These are phyloP conservation scores for Struthidea cinerea DNA, from an alignment of 2,113 vertebrate species.

Conservation along the genomic window DNA sequence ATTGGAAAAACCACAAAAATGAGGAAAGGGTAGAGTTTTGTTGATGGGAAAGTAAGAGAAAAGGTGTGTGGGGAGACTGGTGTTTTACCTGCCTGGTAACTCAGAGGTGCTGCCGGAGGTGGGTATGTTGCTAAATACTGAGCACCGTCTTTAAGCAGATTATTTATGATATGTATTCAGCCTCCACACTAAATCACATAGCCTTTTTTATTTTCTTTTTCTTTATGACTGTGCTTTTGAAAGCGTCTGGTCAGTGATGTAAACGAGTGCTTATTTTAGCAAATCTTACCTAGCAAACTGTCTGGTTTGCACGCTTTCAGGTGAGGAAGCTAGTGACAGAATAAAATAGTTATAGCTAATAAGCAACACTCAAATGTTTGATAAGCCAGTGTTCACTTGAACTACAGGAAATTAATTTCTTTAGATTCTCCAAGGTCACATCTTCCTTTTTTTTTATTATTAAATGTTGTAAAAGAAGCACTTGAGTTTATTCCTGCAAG, in stretches of 20 bases:
- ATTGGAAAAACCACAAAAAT: constrained; percentile 24
- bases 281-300: not conserved
- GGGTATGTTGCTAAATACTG: not conserved
- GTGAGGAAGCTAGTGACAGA: not conserved
- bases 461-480: not conserved
- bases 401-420: not conserved
- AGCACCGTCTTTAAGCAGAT: not conserved
- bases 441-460: not conserved
- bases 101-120: not conserved
- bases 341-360: not conserved
- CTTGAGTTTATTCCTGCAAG: not conserved
- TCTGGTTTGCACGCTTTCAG: not conserved
- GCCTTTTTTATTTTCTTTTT: not conserved
- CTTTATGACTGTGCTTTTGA: not conserved
- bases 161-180: not conserved
- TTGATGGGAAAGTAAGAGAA: not conserved
- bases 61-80: not conserved
- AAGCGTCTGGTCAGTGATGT: not conserved
- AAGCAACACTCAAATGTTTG: not conserved
- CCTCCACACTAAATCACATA: not conserved
- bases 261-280: not conserved
- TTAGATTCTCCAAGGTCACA: not conserved
- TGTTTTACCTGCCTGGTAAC: not conserved
- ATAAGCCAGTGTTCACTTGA: not conserved
- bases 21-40: not conserved